Evolutionary conservation across 2,113 vertebrate species (phyloP).

Genomic region (Brachyhypopomus occidentalis): DNA sequence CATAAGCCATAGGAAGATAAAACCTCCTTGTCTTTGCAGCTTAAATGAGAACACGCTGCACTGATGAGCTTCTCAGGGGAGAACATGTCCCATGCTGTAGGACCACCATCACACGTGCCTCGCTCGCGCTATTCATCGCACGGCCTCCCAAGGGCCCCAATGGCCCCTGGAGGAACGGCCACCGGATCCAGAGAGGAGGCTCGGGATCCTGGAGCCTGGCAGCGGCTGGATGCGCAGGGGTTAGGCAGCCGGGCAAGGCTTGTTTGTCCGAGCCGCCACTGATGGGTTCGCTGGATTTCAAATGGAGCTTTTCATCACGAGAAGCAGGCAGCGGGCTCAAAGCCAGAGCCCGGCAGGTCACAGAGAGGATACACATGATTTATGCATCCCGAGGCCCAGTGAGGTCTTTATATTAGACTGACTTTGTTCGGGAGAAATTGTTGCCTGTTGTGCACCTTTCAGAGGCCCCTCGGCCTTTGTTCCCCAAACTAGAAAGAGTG

Average conservation of each 20-base stretch:
- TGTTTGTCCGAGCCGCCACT: constrained; percentile 15
- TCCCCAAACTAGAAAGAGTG: constrained; percentile 43
- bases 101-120: constrained; percentile 3
- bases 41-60: neutral
- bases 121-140: neutral
- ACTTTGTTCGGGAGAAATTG: constrained; percentile 31
- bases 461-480: constrained; percentile 34
- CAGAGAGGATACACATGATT: constrained; percentile 44
- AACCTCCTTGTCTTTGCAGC: constrained; percentile 19
- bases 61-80: neutral
- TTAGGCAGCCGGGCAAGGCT: neutral
- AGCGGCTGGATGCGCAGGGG: neutral
- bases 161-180: neutral
- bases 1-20: constrained; percentile 52
- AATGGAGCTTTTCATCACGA: constrained; percentile 52
- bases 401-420: constrained; percentile 42
- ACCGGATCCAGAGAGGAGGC: neutral
- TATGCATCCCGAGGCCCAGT: constrained; percentile 41
- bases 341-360: constrained; percentile 36
- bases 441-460: constrained; percentile 43
- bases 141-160: neutral
- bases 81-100: neutral
- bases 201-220: neutral
- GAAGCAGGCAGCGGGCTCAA: constrained; percentile 37
- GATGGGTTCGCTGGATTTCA: constrained; percentile 40